These are phyloP conservation scores for Pyrrhia umbra DNA, from an alignment of 2,888 invertebrate genomes.

Conservation along the genomic window DNA sequence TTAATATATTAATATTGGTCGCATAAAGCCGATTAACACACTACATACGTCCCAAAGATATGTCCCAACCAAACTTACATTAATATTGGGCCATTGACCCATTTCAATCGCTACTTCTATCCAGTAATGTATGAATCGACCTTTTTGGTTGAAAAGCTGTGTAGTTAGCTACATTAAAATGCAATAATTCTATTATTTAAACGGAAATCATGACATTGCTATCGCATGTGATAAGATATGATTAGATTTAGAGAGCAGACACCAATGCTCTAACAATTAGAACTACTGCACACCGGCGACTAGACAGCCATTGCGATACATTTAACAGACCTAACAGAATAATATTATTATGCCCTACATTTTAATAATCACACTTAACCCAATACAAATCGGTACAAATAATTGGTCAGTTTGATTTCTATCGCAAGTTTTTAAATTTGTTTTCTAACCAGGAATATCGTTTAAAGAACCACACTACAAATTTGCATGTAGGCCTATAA, in stretches of 20 bases:
- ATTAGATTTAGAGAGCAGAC: slow-evolving; percentile 52
- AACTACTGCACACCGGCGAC: slow-evolving; percentile 26
- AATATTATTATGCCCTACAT: slow-evolving; percentile 12
- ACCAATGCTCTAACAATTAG: slow-evolving; percentile 28
- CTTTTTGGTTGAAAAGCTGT: slow-evolving; percentile 35
- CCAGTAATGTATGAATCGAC: slow-evolving; percentile 16
- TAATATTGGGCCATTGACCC: background rate
- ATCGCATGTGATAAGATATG: slow-evolving; percentile 23
- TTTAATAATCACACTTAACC: slow-evolving; percentile 17
- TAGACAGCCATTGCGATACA: slow-evolving; percentile 24
- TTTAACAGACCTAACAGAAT: slow-evolving; percentile 11
- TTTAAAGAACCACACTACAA: slow-evolving; percentile 4
- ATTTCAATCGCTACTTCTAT: background rate
- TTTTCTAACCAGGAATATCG: background rate
- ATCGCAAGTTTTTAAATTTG: background rate
- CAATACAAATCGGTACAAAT: slow-evolving; percentile 23
- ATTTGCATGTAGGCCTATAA: slow-evolving; percentile 29
- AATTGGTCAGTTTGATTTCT: slow-evolving; percentile 24
- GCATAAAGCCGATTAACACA: slow-evolving; percentile 25
- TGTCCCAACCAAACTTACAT: slow-evolving; percentile 1
- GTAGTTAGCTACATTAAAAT: slow-evolving; percentile 47
- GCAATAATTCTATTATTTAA: slow-evolving; percentile 50
- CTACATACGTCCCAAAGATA: slow-evolving; percentile 7
- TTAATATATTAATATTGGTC: slow-evolving; percentile 38
- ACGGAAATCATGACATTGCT: slow-evolving; percentile 54